Conservation (phyloP, 2,888 invertebrate genomes). For the Ectemnius continuus region DNA sequence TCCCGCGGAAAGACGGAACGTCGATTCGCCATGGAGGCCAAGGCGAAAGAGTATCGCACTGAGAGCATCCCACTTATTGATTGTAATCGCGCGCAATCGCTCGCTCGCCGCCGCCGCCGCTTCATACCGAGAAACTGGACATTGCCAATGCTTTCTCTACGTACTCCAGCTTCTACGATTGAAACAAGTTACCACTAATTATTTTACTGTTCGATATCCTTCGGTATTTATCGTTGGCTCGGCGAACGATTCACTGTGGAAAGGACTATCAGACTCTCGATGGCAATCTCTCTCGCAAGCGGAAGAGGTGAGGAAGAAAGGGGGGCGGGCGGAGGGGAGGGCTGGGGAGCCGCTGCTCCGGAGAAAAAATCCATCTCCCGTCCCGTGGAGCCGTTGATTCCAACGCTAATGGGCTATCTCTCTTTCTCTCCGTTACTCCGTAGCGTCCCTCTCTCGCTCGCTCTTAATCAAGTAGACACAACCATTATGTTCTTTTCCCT, state of each 20-base stretch:
- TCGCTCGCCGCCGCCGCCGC: no score
- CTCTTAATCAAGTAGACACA: conserved; percentile 44
- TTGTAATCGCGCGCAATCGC: neutral
- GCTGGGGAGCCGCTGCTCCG: neutral
- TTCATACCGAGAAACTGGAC: neutral
- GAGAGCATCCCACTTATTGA: conserved; percentile 13
- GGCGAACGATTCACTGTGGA: conserved; percentile 29
- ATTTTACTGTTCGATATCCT: no score
- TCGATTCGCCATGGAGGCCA: conserved; percentile 61
- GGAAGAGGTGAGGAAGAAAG: conserved; percentile 40
- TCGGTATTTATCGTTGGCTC: conserved; percentile 27
- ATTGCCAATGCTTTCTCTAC: no score
- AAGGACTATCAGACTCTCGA: conserved; percentile 35
- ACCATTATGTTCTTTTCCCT: conserved; percentile 35
- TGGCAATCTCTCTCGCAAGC: conserved; percentile 47
- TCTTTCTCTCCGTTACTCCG: conserved; percentile 22
- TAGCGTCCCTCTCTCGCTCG: conserved; percentile 28
- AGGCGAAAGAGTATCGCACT: conserved; percentile 45
- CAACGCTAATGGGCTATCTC: conserved; percentile 52
- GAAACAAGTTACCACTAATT: no score
- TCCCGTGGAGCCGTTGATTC: conserved; percentile 34
- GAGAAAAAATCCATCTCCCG: conserved; percentile 39
- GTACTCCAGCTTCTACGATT: no score
- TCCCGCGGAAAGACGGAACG: conserved; percentile 51
- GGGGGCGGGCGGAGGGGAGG: conserved; percentile 15